phyloP scores from a whole-genome alignment of 2,888 invertebrate species.

The Willowsia nigromaculata region DNA sequence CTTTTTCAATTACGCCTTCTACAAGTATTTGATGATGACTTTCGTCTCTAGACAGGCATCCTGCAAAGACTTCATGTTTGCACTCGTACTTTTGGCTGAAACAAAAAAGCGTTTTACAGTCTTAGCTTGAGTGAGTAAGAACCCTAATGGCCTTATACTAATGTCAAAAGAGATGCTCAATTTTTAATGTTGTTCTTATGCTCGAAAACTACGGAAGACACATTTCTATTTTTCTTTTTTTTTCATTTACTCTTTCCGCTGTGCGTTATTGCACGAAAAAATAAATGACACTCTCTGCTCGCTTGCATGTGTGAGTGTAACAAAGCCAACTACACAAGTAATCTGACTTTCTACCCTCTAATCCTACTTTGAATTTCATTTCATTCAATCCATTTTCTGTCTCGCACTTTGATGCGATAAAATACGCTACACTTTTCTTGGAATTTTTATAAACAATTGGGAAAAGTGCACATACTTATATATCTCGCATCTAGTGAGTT shows the following conservation, averaged over 20 bases:
- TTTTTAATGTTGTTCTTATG: constrained; percentile 29
- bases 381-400: background rate
- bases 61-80: background rate
- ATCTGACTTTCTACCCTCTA: background rate
- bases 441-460: background rate
- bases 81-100: background rate
- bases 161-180: constrained; percentile 48
- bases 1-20: constrained; percentile 39
- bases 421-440: background rate
- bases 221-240: background rate
- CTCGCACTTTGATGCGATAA: background rate
- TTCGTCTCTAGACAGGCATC: background rate
- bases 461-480: background rate
- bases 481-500: background rate
- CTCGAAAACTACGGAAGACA: background rate
- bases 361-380: background rate
- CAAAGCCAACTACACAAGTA: background rate
- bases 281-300: background rate
- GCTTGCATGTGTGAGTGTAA: background rate
- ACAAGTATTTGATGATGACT: background rate
- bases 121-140: background rate
- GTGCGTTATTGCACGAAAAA: too few relatives aligned
- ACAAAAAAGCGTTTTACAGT: background rate
- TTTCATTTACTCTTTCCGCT: background rate
- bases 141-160: constrained; percentile 2